A percentile compares a stretch with the other conserved stretches of the same genome.
These are phyloP conservation scores for Hippasteria phrygiana DNA, from an alignment of 53 echinoderm and acorn worm genomes.

Conservation along the genomic window DNA sequence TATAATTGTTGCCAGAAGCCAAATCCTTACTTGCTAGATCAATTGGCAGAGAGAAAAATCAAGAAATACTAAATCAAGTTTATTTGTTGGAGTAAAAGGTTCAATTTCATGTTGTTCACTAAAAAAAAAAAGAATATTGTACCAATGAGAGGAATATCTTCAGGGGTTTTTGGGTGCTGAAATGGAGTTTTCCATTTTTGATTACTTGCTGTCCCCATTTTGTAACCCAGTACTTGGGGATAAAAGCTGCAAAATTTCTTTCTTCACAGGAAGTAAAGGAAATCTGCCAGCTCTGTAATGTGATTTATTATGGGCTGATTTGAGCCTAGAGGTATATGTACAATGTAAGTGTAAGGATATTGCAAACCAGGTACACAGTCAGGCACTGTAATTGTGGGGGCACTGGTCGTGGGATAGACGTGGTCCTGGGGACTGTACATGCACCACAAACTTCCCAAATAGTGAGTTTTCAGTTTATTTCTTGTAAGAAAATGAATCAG, in stretches of 20 bases:
- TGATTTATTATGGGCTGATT: constrained; percentile 21
- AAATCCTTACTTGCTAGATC: not conserved
- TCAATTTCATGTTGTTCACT: not conserved
- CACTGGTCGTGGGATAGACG: too few species aligned
- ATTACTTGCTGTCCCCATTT: not conserved
- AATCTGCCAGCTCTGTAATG: not conserved
- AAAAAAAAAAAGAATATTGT: not conserved
- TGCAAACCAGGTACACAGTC: too few species aligned
- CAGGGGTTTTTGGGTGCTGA: not conserved
- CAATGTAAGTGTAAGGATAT: too few species aligned
- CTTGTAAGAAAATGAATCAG: too few species aligned
- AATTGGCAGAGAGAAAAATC: not conserved
- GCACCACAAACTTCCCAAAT: too few species aligned
- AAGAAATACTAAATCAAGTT: not conserved
- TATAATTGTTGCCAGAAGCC: constrained; percentile 48
- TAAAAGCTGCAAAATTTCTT: not conserved
- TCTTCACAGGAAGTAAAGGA: not conserved
- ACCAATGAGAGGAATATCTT: not conserved
- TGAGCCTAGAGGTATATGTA: not conserved
- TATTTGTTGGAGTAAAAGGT: constrained; percentile 5
- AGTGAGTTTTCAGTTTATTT: too few species aligned
- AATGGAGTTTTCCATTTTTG: not conserved
- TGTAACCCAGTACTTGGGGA: not conserved
- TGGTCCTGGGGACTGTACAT: too few species aligned
- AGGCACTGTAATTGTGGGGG: too few species aligned